phyloP scores from a whole-genome alignment of 1,140 invertebrate genomes.

The Nixonia krombeini region DNA sequence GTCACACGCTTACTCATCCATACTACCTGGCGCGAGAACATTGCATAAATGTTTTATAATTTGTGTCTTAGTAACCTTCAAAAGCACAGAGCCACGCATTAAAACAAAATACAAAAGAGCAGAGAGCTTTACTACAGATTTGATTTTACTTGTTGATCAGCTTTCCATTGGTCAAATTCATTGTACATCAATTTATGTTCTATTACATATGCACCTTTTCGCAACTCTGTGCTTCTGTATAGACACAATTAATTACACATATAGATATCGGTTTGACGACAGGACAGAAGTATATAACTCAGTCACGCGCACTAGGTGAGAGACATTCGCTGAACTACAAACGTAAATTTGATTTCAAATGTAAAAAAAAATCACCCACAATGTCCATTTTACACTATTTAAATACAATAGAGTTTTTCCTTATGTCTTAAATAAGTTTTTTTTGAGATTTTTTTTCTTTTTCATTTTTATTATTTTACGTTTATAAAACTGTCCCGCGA shows the following conservation, averaged over 20 bases:
- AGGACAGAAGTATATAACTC: constrained; percentile 56
- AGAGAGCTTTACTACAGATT: too few species aligned
- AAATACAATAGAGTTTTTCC: constrained; percentile 71
- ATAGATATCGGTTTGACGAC: constrained; percentile 52
- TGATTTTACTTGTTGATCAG: too few species aligned
- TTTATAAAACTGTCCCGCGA: constrained; percentile 68
- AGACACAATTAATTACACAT: constrained; percentile 60
- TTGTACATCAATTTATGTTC: too few species aligned
- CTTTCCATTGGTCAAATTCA: too few species aligned
- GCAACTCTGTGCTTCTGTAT: constrained; percentile 57
- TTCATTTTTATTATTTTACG: constrained; percentile 29
- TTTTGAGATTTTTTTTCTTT: constrained; percentile 29
- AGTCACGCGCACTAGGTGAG: constrained; percentile 70
- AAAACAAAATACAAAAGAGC: not conserved
- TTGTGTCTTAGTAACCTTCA: constrained; percentile 38
- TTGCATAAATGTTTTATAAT: constrained; percentile 45
- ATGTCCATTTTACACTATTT: constrained; percentile 73
- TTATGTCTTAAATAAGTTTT: constrained; percentile 72
- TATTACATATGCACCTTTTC: too few species aligned
- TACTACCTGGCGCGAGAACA: constrained; percentile 57
- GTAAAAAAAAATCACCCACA: constrained; percentile 68
- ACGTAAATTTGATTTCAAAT: constrained; percentile 69
- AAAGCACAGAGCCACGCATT: constrained; percentile 42
- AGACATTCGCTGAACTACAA: constrained; percentile 71
- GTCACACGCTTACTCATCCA: constrained; percentile 63